A percentile compares a stretch with the other conserved stretches of the same genome.
Evolutionary conservation across 92 coral and sea anemone species (phyloP).

Genomic region (Diadumene lineata): DNA sequence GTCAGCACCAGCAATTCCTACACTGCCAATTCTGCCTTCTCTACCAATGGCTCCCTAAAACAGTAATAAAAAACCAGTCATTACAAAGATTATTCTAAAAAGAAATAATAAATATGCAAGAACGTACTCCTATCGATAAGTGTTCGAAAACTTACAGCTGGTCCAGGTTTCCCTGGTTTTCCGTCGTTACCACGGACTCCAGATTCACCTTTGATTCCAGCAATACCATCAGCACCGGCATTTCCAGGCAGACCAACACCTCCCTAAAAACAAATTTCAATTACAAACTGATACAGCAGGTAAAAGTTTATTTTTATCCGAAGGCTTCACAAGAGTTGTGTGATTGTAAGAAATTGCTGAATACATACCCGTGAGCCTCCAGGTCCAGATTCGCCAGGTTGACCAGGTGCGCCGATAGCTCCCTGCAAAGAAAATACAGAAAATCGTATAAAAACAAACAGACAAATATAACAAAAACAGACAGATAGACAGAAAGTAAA

Average conservation of each 20-base stretch:
- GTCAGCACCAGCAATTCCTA: conserved; percentile 54
- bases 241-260: conserved; percentile 33
- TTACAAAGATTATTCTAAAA: no score
- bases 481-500: no score
- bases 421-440: conserved; percentile 30
- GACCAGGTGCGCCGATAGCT: conserved; percentile 34
- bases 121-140: no score
- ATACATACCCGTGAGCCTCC: conserved; percentile 48
- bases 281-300: no score
- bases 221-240: conserved; percentile 17
- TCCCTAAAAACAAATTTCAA: conserved; percentile 13
- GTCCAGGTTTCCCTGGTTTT: conserved; percentile 59
- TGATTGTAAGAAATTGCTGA: background rate
- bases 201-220: conserved; percentile 46
- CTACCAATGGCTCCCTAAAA: conserved; percentile 57
- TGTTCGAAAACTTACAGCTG: conserved; percentile 26
- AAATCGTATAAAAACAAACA: background rate
- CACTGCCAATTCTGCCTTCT: conserved; percentile 41
- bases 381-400: conserved; percentile 54
- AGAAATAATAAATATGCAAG: no score
- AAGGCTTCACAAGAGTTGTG: no score
- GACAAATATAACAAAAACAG: background rate
- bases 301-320: no score
- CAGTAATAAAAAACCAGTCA: background rate
- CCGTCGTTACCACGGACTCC: conserved; percentile 58